A percentile compares a stretch with the other conserved stretches of the same genome.
Conservation (phyloP, 2,888 invertebrate genomes). For the Lottia gigantea region DNA sequence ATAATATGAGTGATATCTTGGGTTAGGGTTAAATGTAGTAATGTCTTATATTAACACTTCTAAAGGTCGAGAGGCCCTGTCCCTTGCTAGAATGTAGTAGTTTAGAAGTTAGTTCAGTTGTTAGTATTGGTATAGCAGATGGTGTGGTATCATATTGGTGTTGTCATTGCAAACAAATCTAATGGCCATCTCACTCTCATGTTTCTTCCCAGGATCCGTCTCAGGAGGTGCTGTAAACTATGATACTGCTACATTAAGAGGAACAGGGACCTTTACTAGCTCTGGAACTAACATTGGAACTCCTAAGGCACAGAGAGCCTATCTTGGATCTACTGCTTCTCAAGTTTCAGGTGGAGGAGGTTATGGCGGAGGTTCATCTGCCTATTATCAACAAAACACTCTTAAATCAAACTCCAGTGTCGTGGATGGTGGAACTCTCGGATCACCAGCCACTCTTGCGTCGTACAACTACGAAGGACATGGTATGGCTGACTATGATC, state of each 20-base stretch:
- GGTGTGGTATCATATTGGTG: no score
- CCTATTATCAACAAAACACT: constrained; percentile 47
- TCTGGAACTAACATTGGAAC: constrained; percentile 57
- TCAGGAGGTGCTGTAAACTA: constrained; percentile 34
- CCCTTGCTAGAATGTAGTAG: no score
- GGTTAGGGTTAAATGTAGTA: no score
- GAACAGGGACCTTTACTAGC: constrained; percentile 55
- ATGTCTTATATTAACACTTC: no score
- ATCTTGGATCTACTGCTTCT: constrained; percentile 42
- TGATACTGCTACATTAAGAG: constrained; percentile 54
- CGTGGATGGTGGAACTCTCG: constrained; percentile 23
- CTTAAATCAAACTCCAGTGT: constrained; percentile 24
- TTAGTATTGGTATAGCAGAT: no score
- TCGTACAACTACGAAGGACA: constrained; percentile 34
- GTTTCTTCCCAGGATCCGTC: no score
- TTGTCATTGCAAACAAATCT: no score
- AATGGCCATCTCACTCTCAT: no score
- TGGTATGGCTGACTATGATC: constrained; percentile 35
- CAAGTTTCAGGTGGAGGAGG: constrained; percentile 32
- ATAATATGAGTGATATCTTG: no score
- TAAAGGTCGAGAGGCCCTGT: no score
- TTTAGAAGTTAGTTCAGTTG: no score
- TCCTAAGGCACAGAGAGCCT: constrained; percentile 47
- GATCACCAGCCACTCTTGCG: constrained; percentile 21
- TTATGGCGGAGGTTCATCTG: constrained; percentile 26